Base-by-base conservation (phyloP, 2,888 invertebrate species). In the Lagria hirta region DNA sequence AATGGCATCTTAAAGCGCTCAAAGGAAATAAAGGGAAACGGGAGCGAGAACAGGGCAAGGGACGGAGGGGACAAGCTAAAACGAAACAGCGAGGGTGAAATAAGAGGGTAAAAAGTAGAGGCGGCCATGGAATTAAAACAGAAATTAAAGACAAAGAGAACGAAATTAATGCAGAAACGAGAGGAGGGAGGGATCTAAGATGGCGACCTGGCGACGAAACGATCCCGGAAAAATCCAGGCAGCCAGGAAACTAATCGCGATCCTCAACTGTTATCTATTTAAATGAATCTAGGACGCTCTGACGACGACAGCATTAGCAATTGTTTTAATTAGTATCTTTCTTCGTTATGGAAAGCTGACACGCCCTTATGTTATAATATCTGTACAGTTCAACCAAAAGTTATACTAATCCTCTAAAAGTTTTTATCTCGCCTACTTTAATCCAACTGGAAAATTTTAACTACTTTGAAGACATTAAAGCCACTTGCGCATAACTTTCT, bases 71-170 rank as follows among this genome's bases (percentile, higher is more conserved):
- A 10, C 13, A 12, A 13, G 20, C 22, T 16, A 22, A 35, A 32
- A 43, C 29, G 43, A 36, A 34, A 35, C 35, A 24, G 36, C 60
- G 66, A 65, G 68, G 69, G 66, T 65, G 68, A 70, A 70, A 69
- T 69, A 69, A 69, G 70, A 70, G 69, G 70, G 69, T 67, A 70
- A 70, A 70, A 70, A 70, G 66, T 68, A 58, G 60, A 65, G 65
- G 68, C 71, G 69, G 69, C 67, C 69, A 67, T 70, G 64, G 68
- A 68, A 68, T 68, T 68, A 69, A 68, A 69, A 69, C 66, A 60
- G 66, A 70, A 70, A 70, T 70, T 70, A 70, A 69, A 70, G 70
- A 70, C 69, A 70, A 70, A 70, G 68, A 67, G 68, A 69, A 68
- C 68, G 65, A 66, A 69, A 68, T 70, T 69, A 69, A 67, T 69